These are phyloP conservation scores for Varanus salvator DNA, from an alignment of 2,113 vertebrate species.

Conservation along the genomic window DNA sequence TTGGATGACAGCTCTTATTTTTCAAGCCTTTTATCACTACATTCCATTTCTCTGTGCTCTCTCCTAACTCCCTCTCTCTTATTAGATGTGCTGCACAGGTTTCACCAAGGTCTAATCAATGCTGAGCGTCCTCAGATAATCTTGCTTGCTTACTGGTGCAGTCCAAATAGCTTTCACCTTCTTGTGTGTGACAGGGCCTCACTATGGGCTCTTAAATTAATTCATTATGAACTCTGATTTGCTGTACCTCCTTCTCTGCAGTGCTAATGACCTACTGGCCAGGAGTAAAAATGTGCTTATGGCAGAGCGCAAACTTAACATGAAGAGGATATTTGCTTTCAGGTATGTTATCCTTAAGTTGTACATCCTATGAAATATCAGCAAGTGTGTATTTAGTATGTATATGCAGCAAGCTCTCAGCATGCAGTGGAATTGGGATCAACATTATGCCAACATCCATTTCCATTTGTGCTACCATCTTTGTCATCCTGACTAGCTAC, in stretches of 20 bases:
- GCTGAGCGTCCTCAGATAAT: slow-evolving; percentile 30
- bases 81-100: background rate
- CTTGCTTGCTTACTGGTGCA: slow-evolving; percentile 53
- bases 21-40: background rate
- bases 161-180: slow-evolving; percentile 53
- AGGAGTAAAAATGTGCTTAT: background rate
- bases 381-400: background rate
- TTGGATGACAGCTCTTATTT: background rate
- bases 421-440: background rate
- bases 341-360: slow-evolving; percentile 12
- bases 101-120: slow-evolving; percentile 37
- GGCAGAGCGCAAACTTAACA: slow-evolving; percentile 15
- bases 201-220: background rate
- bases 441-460: background rate
- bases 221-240: slow-evolving; percentile 40
- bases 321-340: slow-evolving; percentile 39
- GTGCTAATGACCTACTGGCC: slow-evolving; percentile 4
- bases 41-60: slow-evolving; percentile 35
- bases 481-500: background rate
- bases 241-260: background rate
- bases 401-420: background rate
- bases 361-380: background rate
- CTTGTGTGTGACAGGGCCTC: slow-evolving; percentile 22
- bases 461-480: background rate
- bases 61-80: slow-evolving; percentile 60